Base-by-base conservation (phyloP, 2,888 invertebrate species). In the Omphaloscelis lunosa region DNA sequence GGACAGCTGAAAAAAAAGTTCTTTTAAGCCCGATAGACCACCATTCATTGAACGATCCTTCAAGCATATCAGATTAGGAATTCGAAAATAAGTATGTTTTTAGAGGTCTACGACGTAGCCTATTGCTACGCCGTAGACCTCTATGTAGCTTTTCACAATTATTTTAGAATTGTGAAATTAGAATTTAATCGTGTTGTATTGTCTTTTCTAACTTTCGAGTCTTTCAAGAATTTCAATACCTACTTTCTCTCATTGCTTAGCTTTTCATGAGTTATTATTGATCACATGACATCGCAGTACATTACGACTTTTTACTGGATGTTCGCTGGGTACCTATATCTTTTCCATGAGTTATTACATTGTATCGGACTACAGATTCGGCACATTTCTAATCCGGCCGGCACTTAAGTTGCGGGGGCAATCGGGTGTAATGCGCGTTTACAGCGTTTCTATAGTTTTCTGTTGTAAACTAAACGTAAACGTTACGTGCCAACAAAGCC, bases 381-480 rank as follows among this genome's bases (percentile, higher is more conserved):
- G 91, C 86, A 75, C 92, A 87, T 89, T 93, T 93, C 93, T 96
- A 96, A 95, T 96, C 95, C 95, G 91, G 91, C 93, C 92, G 89
- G 93, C 95, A 95, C 96, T 96, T 96, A 95, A 95, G 95, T 94
- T 93, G 95, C 93, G 95, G 95, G 94, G 96, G 95, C 95, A 94
- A 95, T 94, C 93, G 95, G 92, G 91, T 92, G 93, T 92, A 92
- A 91, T 93, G 94, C 93, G 92, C 94, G 91, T 94, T 94, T 93
- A 93, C 91, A 93, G 92, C 92, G 91, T 94, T 94, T 94, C 93
- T 91, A 90, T 93, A 95, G 95, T 95, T 94, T 94, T 94, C 90
- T 91, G 90, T 92, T 91, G 89, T 89, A 91, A 93, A 93, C 92
- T 90, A 81, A 87, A 78, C 82, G 73, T 90, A 90, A 93, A 91